Base-by-base conservation (phyloP, 2,797 vertebrate genomes). In the Paramormyrops hopkinsi region DNA sequence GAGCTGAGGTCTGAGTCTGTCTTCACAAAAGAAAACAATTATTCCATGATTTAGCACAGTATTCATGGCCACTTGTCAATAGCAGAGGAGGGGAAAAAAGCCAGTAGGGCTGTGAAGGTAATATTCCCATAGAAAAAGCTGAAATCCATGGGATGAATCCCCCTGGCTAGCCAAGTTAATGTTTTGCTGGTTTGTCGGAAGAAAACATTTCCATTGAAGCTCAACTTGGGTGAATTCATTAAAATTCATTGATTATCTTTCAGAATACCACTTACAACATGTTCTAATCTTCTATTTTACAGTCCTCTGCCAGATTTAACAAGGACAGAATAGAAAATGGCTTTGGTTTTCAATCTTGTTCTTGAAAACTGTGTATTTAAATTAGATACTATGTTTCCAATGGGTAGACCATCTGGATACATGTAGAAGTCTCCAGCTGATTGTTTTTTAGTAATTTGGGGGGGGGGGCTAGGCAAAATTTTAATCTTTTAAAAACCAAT, bases 11-110 rank as follows among this genome's bases (percentile, higher is more conserved):
- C 44, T 50, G 11, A 25, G 6, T 50, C 46, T 51, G 44, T 25
- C 83, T 53, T 11, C 83, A 85, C n/a, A 85, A 51, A 25, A 85
- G 83, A 85, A 85, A 51, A 17, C 50, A 14, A 51, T 85, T 51
- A 85, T 50, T 85, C n/a, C 44, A 51, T 53, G 83, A 53, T 51
- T 85, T 25, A 84, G 83, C 83, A 25, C 83, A 85, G 22, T 85
- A 50, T 51, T 85, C 83, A 85, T 46, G 83, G 83, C n/a, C 44
- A 25, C 44, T 29, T 22, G 9, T 29, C 22, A 85, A 53, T 22
- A 50, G 48, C 46, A 85, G 44, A 8, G 54, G 2, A n/a, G 54
- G 54, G 3, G 3, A 1, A 33, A 85, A 25, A 29, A 29, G 9
- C 4, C 9, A 7, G 14, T 2, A 19, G 83, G n/a, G 25, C 4